Evolutionary conservation across 2,113 vertebrate species (phyloP).

Genomic region (Calidris pygmaea): DNA sequence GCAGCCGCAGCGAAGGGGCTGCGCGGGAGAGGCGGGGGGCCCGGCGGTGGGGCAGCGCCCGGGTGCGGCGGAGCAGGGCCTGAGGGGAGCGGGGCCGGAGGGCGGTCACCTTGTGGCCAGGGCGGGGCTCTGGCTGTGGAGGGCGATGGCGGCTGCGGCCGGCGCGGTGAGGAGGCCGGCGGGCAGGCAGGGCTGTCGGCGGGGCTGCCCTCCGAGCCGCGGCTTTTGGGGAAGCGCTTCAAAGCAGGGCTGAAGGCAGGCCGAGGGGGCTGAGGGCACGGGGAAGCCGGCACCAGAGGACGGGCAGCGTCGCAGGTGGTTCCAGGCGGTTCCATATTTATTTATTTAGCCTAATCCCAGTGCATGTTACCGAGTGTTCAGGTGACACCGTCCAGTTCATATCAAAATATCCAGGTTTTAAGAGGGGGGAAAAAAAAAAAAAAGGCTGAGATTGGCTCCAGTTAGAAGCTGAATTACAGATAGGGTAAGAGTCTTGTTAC

Average conservation of each 20-base stretch:
- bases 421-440: neutral
- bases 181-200: neutral
- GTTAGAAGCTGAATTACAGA: neutral
- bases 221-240: neutral
- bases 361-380: neutral
- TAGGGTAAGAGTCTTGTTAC: neutral
- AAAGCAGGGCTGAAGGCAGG: neutral
- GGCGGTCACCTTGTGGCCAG: neutral
- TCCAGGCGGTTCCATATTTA: neutral
- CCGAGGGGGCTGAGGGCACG: neutral
- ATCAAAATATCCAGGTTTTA: neutral
- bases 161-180: too few relatives aligned
- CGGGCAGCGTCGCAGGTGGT: neutral
- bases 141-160: neutral
- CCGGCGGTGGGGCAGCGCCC: neutral
- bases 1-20: neutral
- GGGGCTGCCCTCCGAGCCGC: accelerated
- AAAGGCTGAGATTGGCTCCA: neutral
- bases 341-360: neutral
- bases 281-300: neutral
- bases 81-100: neutral
- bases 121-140: neutral
- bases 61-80: neutral
- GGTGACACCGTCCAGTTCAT: accelerated
- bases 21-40: neutral